Evolutionary conservation across 1,140 invertebrate species (phyloP).

Genomic region (Trichonephila inaurata): DNA sequence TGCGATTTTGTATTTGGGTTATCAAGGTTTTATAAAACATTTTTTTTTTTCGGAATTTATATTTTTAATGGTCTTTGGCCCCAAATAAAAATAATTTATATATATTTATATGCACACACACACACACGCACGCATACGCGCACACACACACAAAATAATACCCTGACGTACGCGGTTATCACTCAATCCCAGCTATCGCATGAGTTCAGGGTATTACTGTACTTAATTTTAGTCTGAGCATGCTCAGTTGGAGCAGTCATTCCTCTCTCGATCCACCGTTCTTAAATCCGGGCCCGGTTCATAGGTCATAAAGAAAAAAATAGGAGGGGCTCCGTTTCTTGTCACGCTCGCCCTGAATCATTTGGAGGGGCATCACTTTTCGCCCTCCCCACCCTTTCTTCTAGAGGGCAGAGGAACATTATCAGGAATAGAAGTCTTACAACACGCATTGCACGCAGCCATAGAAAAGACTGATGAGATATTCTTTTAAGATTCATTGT

Average conservation of each 20-base stretch:
- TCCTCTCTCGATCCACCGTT: background rate
- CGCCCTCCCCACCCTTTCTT: background rate
- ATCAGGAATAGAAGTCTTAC: background rate
- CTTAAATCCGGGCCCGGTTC: conserved; percentile 1
- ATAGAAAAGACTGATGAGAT: background rate
- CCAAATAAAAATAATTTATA: no score
- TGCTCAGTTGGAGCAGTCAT: background rate
- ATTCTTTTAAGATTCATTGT: conserved; percentile 16
- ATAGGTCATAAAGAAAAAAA: conserved; percentile 8
- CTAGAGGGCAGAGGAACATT: background rate
- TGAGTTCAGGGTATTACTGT: no score
- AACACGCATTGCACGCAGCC: background rate
- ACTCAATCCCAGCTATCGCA: no score
- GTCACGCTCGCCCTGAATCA: conserved; percentile 47
- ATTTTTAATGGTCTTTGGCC: no score
- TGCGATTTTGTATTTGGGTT: no score
- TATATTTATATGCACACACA: no score
- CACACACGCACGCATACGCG: no score
- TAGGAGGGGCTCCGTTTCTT: conserved; percentile 32
- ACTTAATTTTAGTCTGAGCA: background rate
- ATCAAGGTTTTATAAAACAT: no score
- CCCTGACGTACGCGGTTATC: no score
- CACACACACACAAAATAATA: no score
- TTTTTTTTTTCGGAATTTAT: no score
- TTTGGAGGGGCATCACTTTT: conserved; percentile 29